phyloP scores from a whole-genome alignment of 2,888 invertebrate species.

The Pediacus dermestoides region DNA sequence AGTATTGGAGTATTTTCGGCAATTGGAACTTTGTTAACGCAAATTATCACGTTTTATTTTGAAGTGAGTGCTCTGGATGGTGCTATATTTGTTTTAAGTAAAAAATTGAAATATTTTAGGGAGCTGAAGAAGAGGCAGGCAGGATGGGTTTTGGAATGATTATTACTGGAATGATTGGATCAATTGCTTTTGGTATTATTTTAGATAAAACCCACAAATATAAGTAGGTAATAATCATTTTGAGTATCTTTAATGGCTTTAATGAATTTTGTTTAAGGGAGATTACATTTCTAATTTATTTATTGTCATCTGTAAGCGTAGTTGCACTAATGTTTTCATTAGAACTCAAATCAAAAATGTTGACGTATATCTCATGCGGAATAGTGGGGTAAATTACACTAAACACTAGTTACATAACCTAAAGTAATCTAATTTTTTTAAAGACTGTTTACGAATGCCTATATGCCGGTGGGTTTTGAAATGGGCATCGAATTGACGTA shows the following conservation, averaged over 20 bases:
- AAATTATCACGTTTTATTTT: constrained; percentile 76
- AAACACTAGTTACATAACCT: too few relatives aligned
- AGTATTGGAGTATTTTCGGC: constrained; percentile 95
- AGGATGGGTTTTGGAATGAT: constrained; percentile 85
- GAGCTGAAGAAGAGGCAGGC: constrained; percentile 72
- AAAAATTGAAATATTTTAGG: too few relatives aligned
- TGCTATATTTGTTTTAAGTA: too few relatives aligned
- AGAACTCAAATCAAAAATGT: constrained; percentile 18
- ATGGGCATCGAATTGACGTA: constrained; percentile 32
- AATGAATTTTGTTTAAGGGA: constrained; percentile 22
- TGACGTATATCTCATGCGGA: constrained; percentile 21
- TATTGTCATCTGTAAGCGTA: constrained; percentile 20
- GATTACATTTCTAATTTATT: constrained; percentile 20
- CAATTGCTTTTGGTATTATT: constrained; percentile 80
- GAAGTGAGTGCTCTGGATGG: constrained; percentile 60
- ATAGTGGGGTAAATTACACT: constrained; percentile 21
- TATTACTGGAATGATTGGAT: constrained; percentile 84
- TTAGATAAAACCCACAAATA: constrained; percentile 89
- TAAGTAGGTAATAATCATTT: constrained; percentile 57
- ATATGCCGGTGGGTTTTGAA: constrained; percentile 33
- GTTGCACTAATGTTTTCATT: constrained; percentile 23
- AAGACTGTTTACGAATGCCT: constrained; percentile 29
- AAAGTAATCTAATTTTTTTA: constrained; percentile 16
- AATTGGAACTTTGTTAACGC: constrained; percentile 86
- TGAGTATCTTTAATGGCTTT: constrained; percentile 2